These are phyloP conservation scores for Mylabris phalerata DNA, from an alignment of 1,140 invertebrate species.

Conservation along the genomic window DNA sequence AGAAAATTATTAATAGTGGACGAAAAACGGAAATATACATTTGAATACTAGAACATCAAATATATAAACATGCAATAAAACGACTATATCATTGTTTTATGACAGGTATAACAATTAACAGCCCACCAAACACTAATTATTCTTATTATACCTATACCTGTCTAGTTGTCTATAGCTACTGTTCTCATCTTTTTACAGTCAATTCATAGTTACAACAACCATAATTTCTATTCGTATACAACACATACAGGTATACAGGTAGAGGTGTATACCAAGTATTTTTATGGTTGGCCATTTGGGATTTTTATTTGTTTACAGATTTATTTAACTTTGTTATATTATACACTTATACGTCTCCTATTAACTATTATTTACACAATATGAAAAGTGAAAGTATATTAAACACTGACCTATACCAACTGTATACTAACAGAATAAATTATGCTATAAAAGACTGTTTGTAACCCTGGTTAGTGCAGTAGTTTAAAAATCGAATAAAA, in stretches of 20 bases:
- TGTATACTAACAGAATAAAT: slow-evolving; percentile 26
- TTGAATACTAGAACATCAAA: slow-evolving; percentile 26
- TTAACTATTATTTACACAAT: slow-evolving; percentile 39
- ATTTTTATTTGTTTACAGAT: slow-evolving; percentile 40
- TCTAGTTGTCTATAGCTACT: slow-evolving; percentile 14
- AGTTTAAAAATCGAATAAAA: slow-evolving; percentile 37
- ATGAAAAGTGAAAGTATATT: slow-evolving; percentile 37
- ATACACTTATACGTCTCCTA: slow-evolving; percentile 21
- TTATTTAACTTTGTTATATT: slow-evolving; percentile 40
- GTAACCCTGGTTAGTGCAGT: slow-evolving; percentile 36
- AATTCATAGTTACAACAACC: no score
- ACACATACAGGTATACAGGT: neutral
- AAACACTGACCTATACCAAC: slow-evolving; percentile 39
- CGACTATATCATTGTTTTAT: slow-evolving; percentile 30
- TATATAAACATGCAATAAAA: slow-evolving; percentile 32
- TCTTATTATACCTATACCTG: slow-evolving; percentile 28
- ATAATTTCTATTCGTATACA: no score
- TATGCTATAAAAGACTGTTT: slow-evolving; percentile 40
- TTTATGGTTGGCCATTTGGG: slow-evolving; percentile 33
- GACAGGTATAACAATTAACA: slow-evolving; percentile 32
- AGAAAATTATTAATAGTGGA: neutral
- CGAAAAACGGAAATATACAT: slow-evolving; percentile 23
- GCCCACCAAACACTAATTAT: slow-evolving; percentile 29
- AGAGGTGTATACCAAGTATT: slow-evolving; percentile 20
- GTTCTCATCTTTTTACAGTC: slow-evolving; percentile 3